Conservation (phyloP, 1,140 invertebrate species). For the Oryzaephilus surinamensis region DNA sequence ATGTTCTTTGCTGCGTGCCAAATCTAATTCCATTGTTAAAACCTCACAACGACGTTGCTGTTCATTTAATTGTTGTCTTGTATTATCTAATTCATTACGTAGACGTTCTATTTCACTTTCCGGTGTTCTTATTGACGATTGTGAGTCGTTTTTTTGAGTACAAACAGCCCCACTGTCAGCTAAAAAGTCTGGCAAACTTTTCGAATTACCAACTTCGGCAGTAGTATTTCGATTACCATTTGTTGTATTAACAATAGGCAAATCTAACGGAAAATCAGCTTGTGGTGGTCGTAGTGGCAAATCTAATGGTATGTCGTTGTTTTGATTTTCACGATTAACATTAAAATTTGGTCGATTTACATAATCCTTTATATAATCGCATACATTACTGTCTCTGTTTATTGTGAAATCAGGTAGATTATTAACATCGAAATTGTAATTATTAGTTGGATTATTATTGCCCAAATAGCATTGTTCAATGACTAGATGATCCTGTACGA, state of each 20-base stretch:
- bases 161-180: slow-evolving; percentile 57
- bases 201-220: slow-evolving; percentile 41
- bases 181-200: slow-evolving; percentile 61
- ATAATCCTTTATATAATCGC: no score
- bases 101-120: slow-evolving; percentile 45
- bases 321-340: slow-evolving; percentile 27
- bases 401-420: slow-evolving; percentile 51
- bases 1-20: slow-evolving; percentile 38
- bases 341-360: slow-evolving; percentile 15
- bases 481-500: slow-evolving; percentile 55
- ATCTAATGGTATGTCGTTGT: slow-evolving; percentile 34
- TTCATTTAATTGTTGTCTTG: slow-evolving; percentile 41
- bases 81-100: slow-evolving; percentile 43
- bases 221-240: no score
- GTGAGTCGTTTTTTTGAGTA: slow-evolving; percentile 24
- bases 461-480: slow-evolving; percentile 47
- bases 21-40: slow-evolving; percentile 44
- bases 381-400: slow-evolving; percentile 27
- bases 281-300: slow-evolving; percentile 21
- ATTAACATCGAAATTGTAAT: slow-evolving; percentile 34
- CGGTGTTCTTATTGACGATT: slow-evolving; percentile 37
- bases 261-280: slow-evolving; percentile 37
- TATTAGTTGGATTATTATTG: slow-evolving; percentile 31
- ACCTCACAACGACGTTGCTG: slow-evolving; percentile 40
- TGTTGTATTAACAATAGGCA: slow-evolving; percentile 28